Evolutionary conservation across 2,113 vertebrate genomes (phyloP), one percentile per base, ranked within the genome.

Genomic region (Rhineura floridana): DNA sequence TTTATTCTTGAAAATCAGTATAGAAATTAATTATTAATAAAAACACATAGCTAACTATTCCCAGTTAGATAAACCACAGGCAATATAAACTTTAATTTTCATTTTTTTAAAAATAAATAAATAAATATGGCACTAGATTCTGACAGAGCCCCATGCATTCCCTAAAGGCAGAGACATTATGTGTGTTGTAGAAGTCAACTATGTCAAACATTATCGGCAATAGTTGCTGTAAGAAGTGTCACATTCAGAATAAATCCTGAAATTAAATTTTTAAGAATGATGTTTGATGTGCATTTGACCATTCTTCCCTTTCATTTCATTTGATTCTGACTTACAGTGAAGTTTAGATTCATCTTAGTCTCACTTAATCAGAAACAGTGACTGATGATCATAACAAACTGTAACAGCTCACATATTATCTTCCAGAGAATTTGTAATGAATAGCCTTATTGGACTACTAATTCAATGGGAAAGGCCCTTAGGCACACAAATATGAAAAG

Each of bases 51-150:
- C 86, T 85, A 87, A 93, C 91, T 91, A 91, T 87, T 87, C 81
- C 65, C 90, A 94, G 81, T 92, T 88, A 94, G 88, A 73, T 89
- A 94, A 94, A 93, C 73, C 89, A 88, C 75, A 44, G 86, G 80
- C 91, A 94, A 69, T 30, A 79, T 82, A 88, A 89, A 28, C 93
- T 92, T 87, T 91, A 46, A 88, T 87, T 94, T 91, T 33, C 62
- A 79, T 2, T 78, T 55, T 25, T 59, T 78, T 17, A 75, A 59
- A 84, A 93, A n/a, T n/a, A n/a, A n/a, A n/a, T n/a, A n/a, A n/a
- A n/a, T n/a, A n/a, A n/a, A 94, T 94, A 93, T 94, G 89, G 93
- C 94, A 95, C 93, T 79, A 93, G 33, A 85, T 92, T 91, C 92
- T 90, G 90, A 59, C 55, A 91, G 70, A 94, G 89, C 95, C 93